These are phyloP conservation scores for Cylloceria caligata DNA, from an alignment of 2,888 invertebrate genomes.

Conservation along the genomic window DNA sequence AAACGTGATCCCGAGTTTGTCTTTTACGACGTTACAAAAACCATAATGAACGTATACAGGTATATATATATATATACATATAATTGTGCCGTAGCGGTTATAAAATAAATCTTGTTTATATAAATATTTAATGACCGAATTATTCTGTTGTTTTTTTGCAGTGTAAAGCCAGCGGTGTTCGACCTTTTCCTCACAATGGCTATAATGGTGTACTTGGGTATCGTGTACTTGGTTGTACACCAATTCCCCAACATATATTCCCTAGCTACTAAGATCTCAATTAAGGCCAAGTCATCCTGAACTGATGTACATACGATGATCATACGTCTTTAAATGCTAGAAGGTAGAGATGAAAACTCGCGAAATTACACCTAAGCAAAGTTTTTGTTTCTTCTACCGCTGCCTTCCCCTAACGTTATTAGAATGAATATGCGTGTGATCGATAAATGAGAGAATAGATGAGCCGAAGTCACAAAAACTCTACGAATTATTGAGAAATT, in stretches of 20 bases:
- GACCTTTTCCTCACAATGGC: slow-evolving; percentile 96
- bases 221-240: slow-evolving; percentile 93
- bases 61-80: slow-evolving; percentile 85
- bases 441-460: not conserved
- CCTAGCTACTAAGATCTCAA: slow-evolving; percentile 84
- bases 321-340: slow-evolving; percentile 18
- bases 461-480: not conserved
- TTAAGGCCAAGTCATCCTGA: slow-evolving; percentile 80
- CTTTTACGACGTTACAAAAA: slow-evolving; percentile 93
- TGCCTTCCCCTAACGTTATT: slow-evolving; percentile 5
- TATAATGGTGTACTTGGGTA: slow-evolving; percentile 93
- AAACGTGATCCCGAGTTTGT: slow-evolving; percentile 97
- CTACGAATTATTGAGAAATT: not conserved
- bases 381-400: not conserved
- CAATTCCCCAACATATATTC: slow-evolving; percentile 89
- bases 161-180: slow-evolving; percentile 99
- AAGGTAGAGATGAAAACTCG: not conserved
- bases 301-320: slow-evolving; percentile 38
- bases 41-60: slow-evolving; percentile 95
- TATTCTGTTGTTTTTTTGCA: slow-evolving; percentile 85
- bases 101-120: no score
- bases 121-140: slow-evolving; percentile 7
- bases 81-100: no score
- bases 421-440: not conserved
- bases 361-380: not conserved